Conservation (phyloP, 2,797 vertebrate species). For the Clarias platycephalus region DNA sequence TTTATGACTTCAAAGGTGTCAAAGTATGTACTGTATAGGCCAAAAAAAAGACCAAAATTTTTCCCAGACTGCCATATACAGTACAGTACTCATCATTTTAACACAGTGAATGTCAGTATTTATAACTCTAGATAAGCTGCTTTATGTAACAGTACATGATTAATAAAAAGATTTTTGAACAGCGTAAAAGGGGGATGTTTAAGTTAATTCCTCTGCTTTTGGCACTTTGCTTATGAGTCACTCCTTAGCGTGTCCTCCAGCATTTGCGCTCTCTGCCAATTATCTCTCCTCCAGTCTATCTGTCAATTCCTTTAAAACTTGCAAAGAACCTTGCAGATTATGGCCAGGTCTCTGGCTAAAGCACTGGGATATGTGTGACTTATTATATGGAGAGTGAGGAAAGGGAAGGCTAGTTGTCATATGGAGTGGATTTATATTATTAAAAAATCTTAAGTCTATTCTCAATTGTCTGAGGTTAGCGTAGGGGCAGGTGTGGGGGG, state of each 20-base stretch:
- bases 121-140: constrained; percentile 7
- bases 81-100: background rate
- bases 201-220: constrained; percentile 21
- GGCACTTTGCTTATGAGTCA: constrained; percentile 61
- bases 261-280: constrained; percentile 57
- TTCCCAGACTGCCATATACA: background rate
- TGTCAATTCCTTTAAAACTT: constrained; percentile 56
- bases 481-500: constrained; percentile 15
- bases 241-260: constrained; percentile 47
- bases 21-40: background rate
- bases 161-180: constrained; percentile 2
- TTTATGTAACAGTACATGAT: constrained; percentile 26
- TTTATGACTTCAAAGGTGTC: background rate
- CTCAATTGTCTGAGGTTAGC: constrained; percentile 33
- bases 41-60: background rate
- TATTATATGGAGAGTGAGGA: constrained; percentile 32
- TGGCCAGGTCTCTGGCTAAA: constrained; percentile 48
- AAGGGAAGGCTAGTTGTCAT: constrained; percentile 31
- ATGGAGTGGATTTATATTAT: constrained; percentile 31
- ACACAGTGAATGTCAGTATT: background rate
- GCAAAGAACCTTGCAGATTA: constrained; percentile 48
- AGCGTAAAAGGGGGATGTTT: constrained; percentile 18
- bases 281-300: constrained; percentile 61
- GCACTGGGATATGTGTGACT: constrained; percentile 22
- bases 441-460: constrained; percentile 23